Base-by-base conservation (phyloP, 1,140 invertebrate species). In the Trichonephila clavata region DNA sequence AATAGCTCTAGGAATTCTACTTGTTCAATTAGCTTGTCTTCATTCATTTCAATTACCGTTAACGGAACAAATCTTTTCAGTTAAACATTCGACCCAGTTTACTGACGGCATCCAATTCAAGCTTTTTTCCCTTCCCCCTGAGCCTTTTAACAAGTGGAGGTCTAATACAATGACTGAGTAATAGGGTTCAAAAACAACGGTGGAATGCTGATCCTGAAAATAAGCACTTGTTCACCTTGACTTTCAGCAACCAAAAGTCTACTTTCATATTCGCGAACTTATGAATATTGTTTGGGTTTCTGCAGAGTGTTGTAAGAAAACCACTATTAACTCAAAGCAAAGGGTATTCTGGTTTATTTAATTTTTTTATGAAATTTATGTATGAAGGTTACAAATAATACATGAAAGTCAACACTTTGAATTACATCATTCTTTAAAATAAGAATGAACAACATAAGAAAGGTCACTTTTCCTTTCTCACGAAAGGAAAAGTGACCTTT, bases 21-120 rank as follows among this genome's bases (percentile, higher is more conserved):
- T 68, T 68, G 65, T 68, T 68, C 24, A 68, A 68, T 68, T 68
- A 68, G 65, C 21, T 24, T 68, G 65, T 68, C 65, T 68, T 68
- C 65, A 68, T 68, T 24, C 65, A 24, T 50, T 50, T 50, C 50
- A 50, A 50, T 50, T 50, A 50, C 50, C 50, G 50, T 50, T 10
- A 50, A 50, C 50, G 50, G 50, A 50, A 50, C 50, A 50, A 50
- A 50, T 50, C 50, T 50, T 50, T 50, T 50, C 50, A 50, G 50
- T 50, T 50, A 50, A 50, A 13, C 10, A 50, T 50, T 50, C 50
- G 50, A 50, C 50, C 50, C 50, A 50, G 10, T 50, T 39, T 50
- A 50, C 50, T 50, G 50, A 50, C 50, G 50, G 50, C 50, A 50
- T 50, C 50, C 50, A 50, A 50, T 50, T 50, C 50, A 50, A 5